These are phyloP conservation scores for Sminthurides bifidus DNA, from an alignment of 1,140 invertebrate species.

Conservation along the genomic window DNA sequence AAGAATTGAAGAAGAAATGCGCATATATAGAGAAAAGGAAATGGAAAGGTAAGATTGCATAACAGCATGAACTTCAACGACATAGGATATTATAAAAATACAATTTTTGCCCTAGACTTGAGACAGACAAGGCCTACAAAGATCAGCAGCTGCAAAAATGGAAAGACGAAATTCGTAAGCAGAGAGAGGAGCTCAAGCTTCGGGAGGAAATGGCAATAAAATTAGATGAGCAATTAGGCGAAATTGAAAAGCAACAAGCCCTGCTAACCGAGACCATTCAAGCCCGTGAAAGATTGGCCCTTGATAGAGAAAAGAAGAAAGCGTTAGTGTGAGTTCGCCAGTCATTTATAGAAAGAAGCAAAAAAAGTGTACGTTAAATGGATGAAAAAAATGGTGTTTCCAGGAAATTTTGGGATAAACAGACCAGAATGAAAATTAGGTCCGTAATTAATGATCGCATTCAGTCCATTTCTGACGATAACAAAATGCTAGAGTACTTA, in stretches of 20 bases:
- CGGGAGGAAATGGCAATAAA: slow-evolving; percentile 2
- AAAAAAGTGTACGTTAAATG: background rate
- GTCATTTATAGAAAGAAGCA: background rate
- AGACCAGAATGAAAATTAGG: slow-evolving; percentile 4
- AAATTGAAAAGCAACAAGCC: slow-evolving; percentile 1
- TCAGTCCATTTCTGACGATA: background rate
- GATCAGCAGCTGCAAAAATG: background rate
- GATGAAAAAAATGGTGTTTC: background rate
- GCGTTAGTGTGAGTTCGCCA: background rate
- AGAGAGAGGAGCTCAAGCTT: background rate
- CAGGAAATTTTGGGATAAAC: slow-evolving; percentile 7
- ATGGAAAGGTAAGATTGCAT: background rate
- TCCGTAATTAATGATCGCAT: background rate
- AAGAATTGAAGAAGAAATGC: background rate
- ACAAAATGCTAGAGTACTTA: background rate
- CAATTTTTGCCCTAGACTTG: slow-evolving; percentile 1
- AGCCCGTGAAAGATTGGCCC: background rate
- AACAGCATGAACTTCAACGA: background rate
- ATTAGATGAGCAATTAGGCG: background rate
- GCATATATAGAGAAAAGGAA: background rate
- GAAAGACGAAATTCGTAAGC: background rate
- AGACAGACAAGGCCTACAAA: background rate
- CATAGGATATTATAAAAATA: background rate
- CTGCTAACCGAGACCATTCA: background rate
- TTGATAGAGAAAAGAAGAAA: background rate